Base-by-base conservation (phyloP, 2,113 vertebrate species). In the Perognathus longimembris region DNA sequence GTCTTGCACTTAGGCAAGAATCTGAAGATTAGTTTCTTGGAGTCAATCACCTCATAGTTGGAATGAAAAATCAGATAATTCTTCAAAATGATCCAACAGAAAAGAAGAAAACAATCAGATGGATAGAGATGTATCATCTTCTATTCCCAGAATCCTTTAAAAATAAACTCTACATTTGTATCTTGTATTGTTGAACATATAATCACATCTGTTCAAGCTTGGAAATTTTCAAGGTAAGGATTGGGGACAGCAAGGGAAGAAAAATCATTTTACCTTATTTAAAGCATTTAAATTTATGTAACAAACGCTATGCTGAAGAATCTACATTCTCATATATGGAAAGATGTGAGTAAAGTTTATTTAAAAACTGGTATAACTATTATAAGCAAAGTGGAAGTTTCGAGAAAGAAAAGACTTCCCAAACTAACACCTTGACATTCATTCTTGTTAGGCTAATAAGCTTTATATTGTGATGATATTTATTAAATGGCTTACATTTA, bases 11-110 rank as follows among this genome's bases (percentile, higher is more conserved):
- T 78, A 22, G 21, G 30, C 28, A 89, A 74, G 42, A 57, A 85
- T n/a, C 83, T 90, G 67, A 88, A 71, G 28, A 73, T 92, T 70
- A 84, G 54, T 90, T 83, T 83, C 11, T 1, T 74, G 74, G 85
- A 88, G 42, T 30, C 92, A 84, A 86, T 86, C 30, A 38, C 30
- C 80, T 73, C 22, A 61, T 1, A 59, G 36, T 21, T 89, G 40
- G 34, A 84, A n/a, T 75, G 67, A 86, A 94, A 96, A 91, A 75
- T 57, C 81, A 17, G 36, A 75, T 74, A 76, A 38, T 15, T 85
- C 89, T 89, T 73, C 67, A 64, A 90, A 42, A 3, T 32, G 21
- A 81, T 80, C 8, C 20, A 73, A 64, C 3, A 45, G 82, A 59
- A 83, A 85, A 83, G 24, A 79, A 82, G 54, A 69, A 94, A 73